phyloP scores from a whole-genome alignment of 2,888 invertebrate species.

The Spodoptera exigua region DNA sequence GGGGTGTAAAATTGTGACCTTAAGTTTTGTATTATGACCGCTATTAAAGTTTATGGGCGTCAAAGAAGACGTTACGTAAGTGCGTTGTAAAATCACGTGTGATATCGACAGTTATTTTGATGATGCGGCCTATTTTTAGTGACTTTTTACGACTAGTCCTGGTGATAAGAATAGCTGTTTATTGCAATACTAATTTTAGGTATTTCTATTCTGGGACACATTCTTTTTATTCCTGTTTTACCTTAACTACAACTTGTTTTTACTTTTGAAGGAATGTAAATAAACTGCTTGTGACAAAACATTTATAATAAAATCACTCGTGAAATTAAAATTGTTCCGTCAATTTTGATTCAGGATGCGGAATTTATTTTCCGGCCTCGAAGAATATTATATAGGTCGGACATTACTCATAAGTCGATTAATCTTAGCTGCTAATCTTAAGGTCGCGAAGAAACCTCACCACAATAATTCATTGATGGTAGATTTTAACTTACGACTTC shows the following conservation, averaged over 20 bases:
- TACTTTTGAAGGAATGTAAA: too few relatives aligned
- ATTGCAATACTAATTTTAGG: slow-evolving; percentile 7
- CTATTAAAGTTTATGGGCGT: slow-evolving; percentile 53
- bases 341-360: too few relatives aligned
- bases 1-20: slow-evolving; percentile 58
- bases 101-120: slow-evolving; percentile 46
- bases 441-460: slow-evolving; percentile 7
- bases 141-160: slow-evolving; percentile 17
- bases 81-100: slow-evolving; percentile 52
- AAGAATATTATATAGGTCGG: too few relatives aligned
- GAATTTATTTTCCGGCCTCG: too few relatives aligned
- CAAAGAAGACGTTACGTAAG: slow-evolving; percentile 48
- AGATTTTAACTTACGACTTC: slow-evolving; percentile 42
- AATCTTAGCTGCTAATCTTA: slow-evolving; percentile 8
- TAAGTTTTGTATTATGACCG: slow-evolving; percentile 48
- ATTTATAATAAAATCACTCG: too few relatives aligned
- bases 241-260: too few relatives aligned
- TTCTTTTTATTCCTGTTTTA: too few relatives aligned
- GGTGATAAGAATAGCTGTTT: slow-evolving; percentile 35
- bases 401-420: too few relatives aligned
- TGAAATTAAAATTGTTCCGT: too few relatives aligned
- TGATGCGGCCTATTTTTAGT: slow-evolving; percentile 33
- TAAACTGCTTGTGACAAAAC: too few relatives aligned
- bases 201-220: background rate
- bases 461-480: slow-evolving; percentile 37